These are phyloP conservation scores for Callinectes sapidus DNA, from an alignment of 2,888 invertebrate genomes.

Conservation along the genomic window DNA sequence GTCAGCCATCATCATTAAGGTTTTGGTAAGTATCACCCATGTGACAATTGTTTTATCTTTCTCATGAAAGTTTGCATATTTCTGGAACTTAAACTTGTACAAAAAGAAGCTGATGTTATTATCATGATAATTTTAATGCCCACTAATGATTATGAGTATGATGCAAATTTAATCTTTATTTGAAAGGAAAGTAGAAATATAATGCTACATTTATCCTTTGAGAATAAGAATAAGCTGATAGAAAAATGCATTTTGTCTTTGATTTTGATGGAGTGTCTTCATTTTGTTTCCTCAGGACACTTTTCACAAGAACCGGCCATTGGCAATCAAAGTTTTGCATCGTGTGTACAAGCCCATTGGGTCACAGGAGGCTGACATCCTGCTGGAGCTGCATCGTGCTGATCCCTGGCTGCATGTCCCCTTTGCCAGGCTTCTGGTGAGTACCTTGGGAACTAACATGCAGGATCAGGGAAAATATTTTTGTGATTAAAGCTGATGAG, in stretches of 20 bases:
- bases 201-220: neutral
- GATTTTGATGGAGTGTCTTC: neutral
- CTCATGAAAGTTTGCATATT: neutral
- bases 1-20: conserved; percentile 73
- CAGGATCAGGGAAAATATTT: neutral
- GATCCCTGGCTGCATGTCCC: conserved; percentile 72
- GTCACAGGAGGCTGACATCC: conserved; percentile 72
- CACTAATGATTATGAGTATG: too few species aligned
- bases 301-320: conserved; percentile 67
- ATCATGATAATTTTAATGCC: too few species aligned
- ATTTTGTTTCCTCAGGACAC: conserved; percentile 62
- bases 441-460: neutral
- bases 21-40: conserved; percentile 59
- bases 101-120: neutral
- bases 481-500: neutral
- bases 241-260: neutral
- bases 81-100: neutral
- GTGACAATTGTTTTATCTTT: neutral
- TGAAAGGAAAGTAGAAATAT: neutral
- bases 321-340: conserved; percentile 72
- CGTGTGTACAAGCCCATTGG: conserved; percentile 72
- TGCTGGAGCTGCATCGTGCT: conserved; percentile 71
- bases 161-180: neutral
- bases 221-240: neutral
- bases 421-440: conserved; percentile 70